A percentile compares a stretch with the other conserved stretches of the same genome.
phyloP scores from a whole-genome alignment of 2,797 vertebrate species.

The Cirrhinus mrigala region DNA sequence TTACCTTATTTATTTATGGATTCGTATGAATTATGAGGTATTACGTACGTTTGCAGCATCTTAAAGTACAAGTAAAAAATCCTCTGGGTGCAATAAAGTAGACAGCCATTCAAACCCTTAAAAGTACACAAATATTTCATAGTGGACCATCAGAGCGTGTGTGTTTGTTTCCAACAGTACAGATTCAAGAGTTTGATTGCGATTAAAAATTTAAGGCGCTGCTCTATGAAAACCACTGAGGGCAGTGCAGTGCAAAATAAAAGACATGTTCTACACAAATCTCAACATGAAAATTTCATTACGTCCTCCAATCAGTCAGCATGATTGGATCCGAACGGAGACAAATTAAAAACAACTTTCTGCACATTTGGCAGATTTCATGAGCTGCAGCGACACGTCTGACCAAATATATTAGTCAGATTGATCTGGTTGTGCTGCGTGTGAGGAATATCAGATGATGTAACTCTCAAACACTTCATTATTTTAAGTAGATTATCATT shows the following conservation, averaged over 20 bases:
- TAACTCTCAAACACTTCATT: constrained; percentile 19
- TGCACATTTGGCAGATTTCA: constrained; percentile 23
- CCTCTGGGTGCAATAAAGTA: background rate
- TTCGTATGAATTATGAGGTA: background rate
- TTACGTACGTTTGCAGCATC: background rate
- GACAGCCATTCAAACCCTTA: background rate
- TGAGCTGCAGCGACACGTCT: background rate
- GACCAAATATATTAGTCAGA: constrained; percentile 11
- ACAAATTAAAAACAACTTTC: background rate
- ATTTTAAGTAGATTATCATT: constrained; percentile 39
- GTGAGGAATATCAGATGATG: constrained; percentile 15
- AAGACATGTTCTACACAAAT: constrained; percentile 23
- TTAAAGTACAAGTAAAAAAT: background rate
- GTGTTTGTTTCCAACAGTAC: background rate
- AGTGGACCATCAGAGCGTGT: background rate
- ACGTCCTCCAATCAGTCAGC: constrained; percentile 8
- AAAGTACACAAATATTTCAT: background rate
- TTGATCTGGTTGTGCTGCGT: background rate
- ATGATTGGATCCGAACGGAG: background rate
- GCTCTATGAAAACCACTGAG: background rate
- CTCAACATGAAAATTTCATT: constrained; percentile 31
- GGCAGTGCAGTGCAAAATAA: background rate
- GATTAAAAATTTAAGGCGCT: background rate
- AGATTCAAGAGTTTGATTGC: constrained; percentile 8
- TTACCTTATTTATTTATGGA: background rate